A percentile compares a stretch with the other conserved stretches of the same genome.
These are phyloP conservation scores for Leuciscus idus DNA, from an alignment of 2,113 vertebrate species.

Conservation along the genomic window DNA sequence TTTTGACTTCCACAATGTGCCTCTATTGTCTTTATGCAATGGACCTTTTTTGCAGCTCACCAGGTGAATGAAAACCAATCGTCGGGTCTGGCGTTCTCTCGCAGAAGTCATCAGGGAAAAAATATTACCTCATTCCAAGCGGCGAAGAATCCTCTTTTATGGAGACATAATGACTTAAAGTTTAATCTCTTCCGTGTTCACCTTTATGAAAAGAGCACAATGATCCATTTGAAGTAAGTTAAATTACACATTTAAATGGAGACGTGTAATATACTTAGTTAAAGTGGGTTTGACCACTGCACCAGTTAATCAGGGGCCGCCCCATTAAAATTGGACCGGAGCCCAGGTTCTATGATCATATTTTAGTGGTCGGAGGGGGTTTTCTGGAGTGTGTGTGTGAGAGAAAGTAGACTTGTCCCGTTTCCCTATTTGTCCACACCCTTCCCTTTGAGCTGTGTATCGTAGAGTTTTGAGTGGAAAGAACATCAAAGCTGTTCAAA, in stretches of 20 bases:
- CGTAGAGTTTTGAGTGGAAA: constrained; percentile 35
- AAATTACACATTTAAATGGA: constrained; percentile 70
- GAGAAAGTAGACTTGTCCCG: not conserved
- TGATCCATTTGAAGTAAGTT: constrained; percentile 66
- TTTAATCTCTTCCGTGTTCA: constrained; percentile 63
- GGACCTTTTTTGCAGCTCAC: constrained; percentile 58
- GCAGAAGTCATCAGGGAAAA: constrained; percentile 58
- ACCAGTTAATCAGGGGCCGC: constrained; percentile 59
- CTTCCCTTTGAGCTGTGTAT: constrained; percentile 31
- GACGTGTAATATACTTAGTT: constrained; percentile 65
- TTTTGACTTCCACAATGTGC: constrained; percentile 54
- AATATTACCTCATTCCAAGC: constrained; percentile 60
- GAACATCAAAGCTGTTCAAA: constrained; percentile 33
- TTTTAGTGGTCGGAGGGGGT: not conserved
- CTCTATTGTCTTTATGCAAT: constrained; percentile 67
- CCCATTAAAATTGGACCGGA: constrained; percentile 56
- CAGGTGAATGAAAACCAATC: constrained; percentile 60
- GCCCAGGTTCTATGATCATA: constrained; percentile 42
- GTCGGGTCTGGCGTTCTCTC: constrained; percentile 47
- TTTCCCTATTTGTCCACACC: constrained; percentile 27
- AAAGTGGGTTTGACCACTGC: constrained; percentile 59
- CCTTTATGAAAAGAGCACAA: constrained; percentile 64
- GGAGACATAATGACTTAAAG: constrained; percentile 68
- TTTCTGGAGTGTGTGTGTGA: constrained; percentile 6
- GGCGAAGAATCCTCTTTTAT: constrained; percentile 65